Base-by-base conservation (phyloP, 2,888 invertebrate genomes). In the Tanypteryx hageni region DNA sequence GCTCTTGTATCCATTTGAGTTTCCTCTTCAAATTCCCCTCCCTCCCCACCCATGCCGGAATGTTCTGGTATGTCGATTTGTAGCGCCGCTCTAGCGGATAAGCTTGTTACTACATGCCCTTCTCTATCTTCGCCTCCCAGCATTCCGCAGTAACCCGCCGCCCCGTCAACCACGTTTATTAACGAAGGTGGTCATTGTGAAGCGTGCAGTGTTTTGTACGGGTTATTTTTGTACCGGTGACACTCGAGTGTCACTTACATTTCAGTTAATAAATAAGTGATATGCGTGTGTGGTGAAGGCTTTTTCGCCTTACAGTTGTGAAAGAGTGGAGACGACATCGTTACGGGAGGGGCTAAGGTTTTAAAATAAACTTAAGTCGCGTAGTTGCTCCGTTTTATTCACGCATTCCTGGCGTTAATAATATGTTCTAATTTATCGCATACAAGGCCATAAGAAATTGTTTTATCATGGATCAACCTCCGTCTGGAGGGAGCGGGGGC, bases 21-120 rank as follows among this genome's bases (percentile, higher is more conserved):
- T 61, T 89, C 64, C 64, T 76, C 27, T 76, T 76, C 76, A 27
- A 76, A 76, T 76, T 76, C 76, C 16, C 89, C n/a, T 9, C 64
- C 14, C 89, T 68, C 27, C 64, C 31, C 44, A 16, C 89, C 64
- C 11, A 68, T n/a, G 64, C 44, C 44, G 89, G 89, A 89, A 89
- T 64, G 89, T 61, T 44, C 89, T 89, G 89, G 89, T 89, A 89
- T 89, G 89, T 64, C 44, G 89, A 44, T 85, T 89, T 64, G 89
- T 44, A 58, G 89, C 89, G 89, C 89, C 89, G 64, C 89, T 44
- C 89, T 89, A 89, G 89, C 64, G 89, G 89, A 64, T 89, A 64
- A 89, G 64, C 68, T 68, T 58, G 89, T 64, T 89, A 89, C 64
- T 89, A 22, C 64, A 11, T n/a, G 10, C 16, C 56, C 83, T 83